These are phyloP conservation scores for Bombus sibiricus DNA, from an alignment of 1,140 invertebrate genomes.

Conservation along the genomic window DNA sequence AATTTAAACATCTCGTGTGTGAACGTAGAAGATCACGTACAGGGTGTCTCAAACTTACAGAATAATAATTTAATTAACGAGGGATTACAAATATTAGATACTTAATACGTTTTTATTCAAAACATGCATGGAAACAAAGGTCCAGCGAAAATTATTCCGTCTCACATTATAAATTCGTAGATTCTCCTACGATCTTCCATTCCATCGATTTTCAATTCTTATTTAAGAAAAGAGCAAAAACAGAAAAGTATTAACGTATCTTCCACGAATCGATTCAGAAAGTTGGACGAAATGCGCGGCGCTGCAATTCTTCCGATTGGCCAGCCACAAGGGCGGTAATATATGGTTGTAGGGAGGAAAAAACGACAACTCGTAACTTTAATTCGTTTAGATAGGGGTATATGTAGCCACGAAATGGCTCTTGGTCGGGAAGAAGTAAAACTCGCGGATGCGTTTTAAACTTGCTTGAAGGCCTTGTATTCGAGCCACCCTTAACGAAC, in stretches of 20 bases:
- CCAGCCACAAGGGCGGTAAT: not conserved
- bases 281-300: not conserved
- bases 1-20: not conserved
- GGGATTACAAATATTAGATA: too few species aligned
- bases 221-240: not conserved
- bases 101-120: too few species aligned
- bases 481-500: constrained; percentile 43
- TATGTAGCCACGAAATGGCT: not conserved
- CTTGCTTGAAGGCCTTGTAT: not conserved
- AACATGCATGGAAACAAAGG: too few species aligned
- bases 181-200: not conserved
- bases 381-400: not conserved
- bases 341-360: not conserved
- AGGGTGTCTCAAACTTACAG: not conserved
- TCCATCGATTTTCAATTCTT: not conserved
- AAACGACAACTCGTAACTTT: not conserved
- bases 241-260: not conserved
- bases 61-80: not conserved
- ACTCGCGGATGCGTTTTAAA: constrained; percentile 12
- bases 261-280: not conserved
- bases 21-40: not conserved
- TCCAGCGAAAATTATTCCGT: not conserved
- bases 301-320: not conserved
- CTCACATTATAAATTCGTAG: not conserved
- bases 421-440: not conserved